Percentiles rank a stretch among this genome's conserved stretches.
Evolutionary conservation across 2,113 vertebrate genomes (phyloP).

Genomic region (Sardina pilchardus): DNA sequence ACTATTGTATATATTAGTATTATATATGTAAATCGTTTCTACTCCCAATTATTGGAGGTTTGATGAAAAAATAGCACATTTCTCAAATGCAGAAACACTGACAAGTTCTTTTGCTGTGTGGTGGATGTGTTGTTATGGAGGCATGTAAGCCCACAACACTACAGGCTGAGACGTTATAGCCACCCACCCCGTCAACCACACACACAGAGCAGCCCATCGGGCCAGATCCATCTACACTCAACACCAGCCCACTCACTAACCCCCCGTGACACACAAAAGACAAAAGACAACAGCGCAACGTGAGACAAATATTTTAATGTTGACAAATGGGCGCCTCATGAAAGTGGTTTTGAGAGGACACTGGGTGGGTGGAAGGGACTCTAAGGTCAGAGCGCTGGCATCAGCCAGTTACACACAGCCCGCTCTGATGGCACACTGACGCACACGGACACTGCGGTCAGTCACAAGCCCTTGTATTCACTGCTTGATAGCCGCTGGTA

Average conservation of each 20-base stretch:
- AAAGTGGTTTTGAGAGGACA: not conserved
- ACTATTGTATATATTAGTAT: not conserved
- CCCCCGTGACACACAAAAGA: not conserved
- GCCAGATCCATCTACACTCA: not conserved
- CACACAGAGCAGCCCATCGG: not conserved
- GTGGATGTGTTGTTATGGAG: not conserved
- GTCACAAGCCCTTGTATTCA: constrained; percentile 23
- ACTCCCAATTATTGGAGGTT: not conserved
- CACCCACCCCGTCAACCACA: constrained; percentile 4
- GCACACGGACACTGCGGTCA: constrained; percentile 31
- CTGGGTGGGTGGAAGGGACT: not conserved
- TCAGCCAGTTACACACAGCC: constrained; percentile 9
- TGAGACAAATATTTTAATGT: constrained; percentile 21
- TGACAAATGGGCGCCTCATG: not conserved
- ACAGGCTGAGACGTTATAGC: not conserved
- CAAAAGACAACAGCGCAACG: constrained; percentile 4
- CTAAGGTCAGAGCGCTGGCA: constrained; percentile 33
- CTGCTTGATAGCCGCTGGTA: constrained; percentile 42
- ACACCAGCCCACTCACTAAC: not conserved
- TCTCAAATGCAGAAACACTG: not conserved
- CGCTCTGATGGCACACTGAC: constrained; percentile 32
- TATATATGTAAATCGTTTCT: not conserved
- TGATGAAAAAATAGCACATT: not conserved
- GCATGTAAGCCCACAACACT: not conserved
- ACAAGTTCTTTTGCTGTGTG: not conserved